These are phyloP conservation scores for Threskiornis aethiopicus DNA, from an alignment of 2,797 vertebrate genomes.

Conservation along the genomic window DNA sequence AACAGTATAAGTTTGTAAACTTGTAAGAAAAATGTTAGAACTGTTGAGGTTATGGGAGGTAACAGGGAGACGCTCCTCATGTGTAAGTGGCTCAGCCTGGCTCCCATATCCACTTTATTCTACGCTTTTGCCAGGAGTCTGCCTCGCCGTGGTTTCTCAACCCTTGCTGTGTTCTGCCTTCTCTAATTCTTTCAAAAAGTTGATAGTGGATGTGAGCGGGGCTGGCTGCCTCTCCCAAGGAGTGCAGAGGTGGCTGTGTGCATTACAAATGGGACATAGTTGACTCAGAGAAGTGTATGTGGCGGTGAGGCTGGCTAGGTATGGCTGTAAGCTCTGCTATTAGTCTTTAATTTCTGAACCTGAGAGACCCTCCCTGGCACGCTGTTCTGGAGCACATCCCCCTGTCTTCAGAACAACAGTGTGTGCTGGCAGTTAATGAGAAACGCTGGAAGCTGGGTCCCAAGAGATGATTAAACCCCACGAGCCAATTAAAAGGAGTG, in stretches of 20 bases:
- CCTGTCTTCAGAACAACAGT: not conserved
- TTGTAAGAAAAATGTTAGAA: not conserved
- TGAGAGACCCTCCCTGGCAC: not conserved
- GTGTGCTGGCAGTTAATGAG: conserved; percentile 55
- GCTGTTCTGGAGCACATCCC: not conserved
- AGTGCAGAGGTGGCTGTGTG: not conserved
- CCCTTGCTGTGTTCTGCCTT: not conserved
- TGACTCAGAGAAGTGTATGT: not conserved
- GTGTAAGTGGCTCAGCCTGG: not conserved
- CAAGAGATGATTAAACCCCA: conserved; percentile 84
- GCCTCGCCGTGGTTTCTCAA: not conserved
- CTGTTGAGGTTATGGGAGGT: not conserved
- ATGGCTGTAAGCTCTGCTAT: not conserved
- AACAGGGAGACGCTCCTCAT: not conserved
- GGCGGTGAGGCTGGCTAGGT: not conserved
- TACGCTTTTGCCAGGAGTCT: not conserved
- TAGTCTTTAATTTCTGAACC: not conserved
- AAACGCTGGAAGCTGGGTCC: conserved; percentile 63
- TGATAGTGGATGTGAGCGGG: not conserved
- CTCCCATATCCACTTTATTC: not conserved
- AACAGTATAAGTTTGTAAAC: not conserved
- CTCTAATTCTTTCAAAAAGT: not conserved
- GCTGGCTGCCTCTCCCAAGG: not conserved
- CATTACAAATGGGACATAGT: not conserved
- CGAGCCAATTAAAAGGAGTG: conserved; percentile 87